A percentile compares a stretch with the other conserved stretches of the same genome.
phyloP scores from a whole-genome alignment of 37 sponge, comb jelly and placozoan species.

The Aphrocallistes beatrix region DNA sequence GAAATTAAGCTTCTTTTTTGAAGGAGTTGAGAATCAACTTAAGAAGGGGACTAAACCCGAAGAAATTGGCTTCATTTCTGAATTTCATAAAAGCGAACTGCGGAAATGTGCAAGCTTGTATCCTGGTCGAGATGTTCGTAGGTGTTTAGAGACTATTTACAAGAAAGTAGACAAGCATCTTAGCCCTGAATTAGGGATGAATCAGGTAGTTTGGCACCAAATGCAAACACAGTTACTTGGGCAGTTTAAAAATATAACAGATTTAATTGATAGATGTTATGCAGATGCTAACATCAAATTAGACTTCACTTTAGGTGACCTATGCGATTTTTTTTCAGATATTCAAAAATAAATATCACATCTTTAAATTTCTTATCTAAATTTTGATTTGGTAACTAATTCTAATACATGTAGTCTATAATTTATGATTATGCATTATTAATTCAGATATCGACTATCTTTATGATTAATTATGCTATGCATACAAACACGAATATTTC shows the following conservation, averaged over 20 bases:
- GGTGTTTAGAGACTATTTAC: slow-evolving; percentile 71
- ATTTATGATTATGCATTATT: too few relatives aligned
- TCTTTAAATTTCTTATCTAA: too few relatives aligned
- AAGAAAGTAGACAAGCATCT: slow-evolving; percentile 75
- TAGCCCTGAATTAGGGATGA: slow-evolving; percentile 49
- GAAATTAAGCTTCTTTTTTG: slow-evolving; percentile 86
- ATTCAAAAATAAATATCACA: slow-evolving; percentile 32
- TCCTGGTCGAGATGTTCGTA: slow-evolving; percentile 77
- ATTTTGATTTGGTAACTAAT: too few relatives aligned
- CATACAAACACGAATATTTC: too few relatives aligned
- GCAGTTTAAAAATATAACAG: slow-evolving; percentile 45
- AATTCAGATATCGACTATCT: too few relatives aligned
- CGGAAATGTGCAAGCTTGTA: slow-evolving; percentile 62
- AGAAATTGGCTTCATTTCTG: slow-evolving; percentile 69
- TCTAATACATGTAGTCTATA: too few relatives aligned
- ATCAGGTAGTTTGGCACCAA: slow-evolving; percentile 71
- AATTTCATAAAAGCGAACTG: slow-evolving; percentile 56
- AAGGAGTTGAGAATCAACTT: slow-evolving; percentile 60
- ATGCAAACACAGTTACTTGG: slow-evolving; percentile 76
- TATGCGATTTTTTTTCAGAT: slow-evolving; percentile 44
- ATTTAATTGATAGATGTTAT: slow-evolving; percentile 64
- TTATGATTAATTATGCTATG: too few relatives aligned
- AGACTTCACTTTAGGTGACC: slow-evolving; percentile 57
- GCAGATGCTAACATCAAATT: slow-evolving; percentile 60
- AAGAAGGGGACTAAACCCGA: slow-evolving; percentile 65